Base-by-base conservation (phyloP, 2,797 vertebrate species). In the Mus minutoides region DNA sequence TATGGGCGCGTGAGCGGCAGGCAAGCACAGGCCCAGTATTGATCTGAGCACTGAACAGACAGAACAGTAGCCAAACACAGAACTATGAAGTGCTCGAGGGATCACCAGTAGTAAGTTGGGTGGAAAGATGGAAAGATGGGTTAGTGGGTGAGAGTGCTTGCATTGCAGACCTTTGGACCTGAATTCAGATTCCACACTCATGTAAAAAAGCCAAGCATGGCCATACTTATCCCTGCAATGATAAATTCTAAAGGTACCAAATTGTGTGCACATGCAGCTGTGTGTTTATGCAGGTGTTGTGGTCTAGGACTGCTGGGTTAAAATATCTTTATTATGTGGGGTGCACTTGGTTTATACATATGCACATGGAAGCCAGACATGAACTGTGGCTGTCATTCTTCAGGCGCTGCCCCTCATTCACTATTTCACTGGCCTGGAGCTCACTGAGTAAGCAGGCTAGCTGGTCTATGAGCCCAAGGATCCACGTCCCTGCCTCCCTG, bases 91-190 rank as follows among this genome's bases (percentile, higher is more conserved):
- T 71, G 86, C 73, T 37, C 40, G 26, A 91, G 96, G 31, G 78
- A 83, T 76, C 76, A 49, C 83, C 96, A 95, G 89, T 8, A 86
- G 43, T 34, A n/a, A n/a, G n/a, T n/a, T n/a, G n/a, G n/a, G n/a
- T n/a, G n/a, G n/a, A n/a, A n/a, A n/a, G n/a, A n/a, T 56, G 24
- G 49, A 71, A 29, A 71, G 85, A 56, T 19, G 6, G 34, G 37
- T 40, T 37, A 19, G 64, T 71, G 49, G n/a, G 29, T 37, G 14
- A 73, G 67, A 31, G 34, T 54, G 52, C 34, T 54, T 56, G 34
- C 64, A n/a, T 9, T 29, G 13, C 22, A n/a, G 37, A 24, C n/a
- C 54, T 69, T 29, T 71, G 49, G 46, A 29, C 24, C 67, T 87
- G 49, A 87, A 6, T 56, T 73, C 34, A 56, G 67, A 73, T 6